These are phyloP conservation scores for Ammodytes dubius DNA, from an alignment of 2,113 vertebrate species.

Conservation along the genomic window DNA sequence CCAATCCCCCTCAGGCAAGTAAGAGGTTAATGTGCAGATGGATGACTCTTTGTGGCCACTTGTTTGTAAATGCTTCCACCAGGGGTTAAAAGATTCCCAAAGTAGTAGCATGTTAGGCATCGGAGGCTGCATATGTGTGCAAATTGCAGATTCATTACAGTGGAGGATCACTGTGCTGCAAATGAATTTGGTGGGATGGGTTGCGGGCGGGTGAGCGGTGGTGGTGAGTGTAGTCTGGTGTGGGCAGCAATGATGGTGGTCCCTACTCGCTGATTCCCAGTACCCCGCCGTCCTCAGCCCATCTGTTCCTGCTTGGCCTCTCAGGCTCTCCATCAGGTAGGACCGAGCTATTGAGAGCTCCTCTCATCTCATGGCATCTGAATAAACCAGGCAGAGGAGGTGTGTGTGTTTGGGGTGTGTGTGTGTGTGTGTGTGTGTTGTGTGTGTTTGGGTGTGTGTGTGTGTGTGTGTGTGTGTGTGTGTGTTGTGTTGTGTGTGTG, in stretches of 20 bases:
- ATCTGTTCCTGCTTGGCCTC: constrained; percentile 85
- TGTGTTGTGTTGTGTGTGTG: no score
- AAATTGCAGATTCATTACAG: constrained; percentile 83
- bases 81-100: constrained; percentile 75
- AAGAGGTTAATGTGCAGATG: constrained; percentile 78
- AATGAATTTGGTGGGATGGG: constrained; percentile 80
- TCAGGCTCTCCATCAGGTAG: constrained; percentile 81
- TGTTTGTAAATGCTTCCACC: constrained; percentile 87
- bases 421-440: constrained; percentile 11
- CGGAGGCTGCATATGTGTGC: constrained; percentile 75
- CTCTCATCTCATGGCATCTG: constrained; percentile 72
- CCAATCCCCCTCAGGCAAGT: constrained; percentile 69
- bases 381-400: constrained; percentile 43
- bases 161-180: constrained; percentile 73
- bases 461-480: neutral
- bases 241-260: constrained; percentile 86
- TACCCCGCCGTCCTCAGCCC: constrained; percentile 78
- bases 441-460: constrained; percentile 21
- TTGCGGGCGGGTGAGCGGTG: constrained; percentile 54
- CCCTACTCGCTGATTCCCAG: constrained; percentile 73
- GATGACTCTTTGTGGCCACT: constrained; percentile 80
- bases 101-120: constrained; percentile 72
- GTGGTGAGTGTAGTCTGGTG: constrained; percentile 78
- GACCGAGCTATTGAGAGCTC: constrained; percentile 61
- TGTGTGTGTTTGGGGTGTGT: constrained; percentile 4